Evolutionary conservation across 1,140 invertebrate genomes (phyloP), one percentile per base, ranked within the genome.

Genomic region (Coptotermes formosanus): DNA sequence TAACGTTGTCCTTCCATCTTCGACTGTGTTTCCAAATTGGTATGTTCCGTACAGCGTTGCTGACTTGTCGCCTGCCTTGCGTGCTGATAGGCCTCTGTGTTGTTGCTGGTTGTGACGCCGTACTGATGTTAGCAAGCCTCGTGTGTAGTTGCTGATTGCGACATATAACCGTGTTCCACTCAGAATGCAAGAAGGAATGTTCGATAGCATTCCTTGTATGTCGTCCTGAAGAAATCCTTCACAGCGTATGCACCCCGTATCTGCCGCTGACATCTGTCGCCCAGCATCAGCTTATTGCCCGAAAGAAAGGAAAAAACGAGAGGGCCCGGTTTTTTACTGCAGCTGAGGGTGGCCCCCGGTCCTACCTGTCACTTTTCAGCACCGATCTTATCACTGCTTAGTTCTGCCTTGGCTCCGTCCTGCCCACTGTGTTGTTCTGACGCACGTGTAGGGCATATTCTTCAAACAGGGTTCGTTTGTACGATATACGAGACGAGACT

Each of bases 351-450:
- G 64, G 64, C 64, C 64, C 14, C 64, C n/a, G 3, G 64, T 25
- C 64, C n/a, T n/a, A n/a, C 64, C 64, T 75, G 64, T 75, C 64
- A 75, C 64, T 75, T 75, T 75, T 75, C 64, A 75, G 64, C 64
- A 75, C 64, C 64, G 64, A 75, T 75, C 64, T 75, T 75, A 75
- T 75, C 64, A 30, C 9, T 25, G n/a, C 25, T 75, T 75, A 64
- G 21, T 23, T n/a, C 4, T 75, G 9, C 64, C 64, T 25, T 75
- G 64, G 64, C n/a, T 75, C 25, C 64, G 64, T 75, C 25, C 64
- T 30, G n/a, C 64, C 64, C 64, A 75, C 25, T 75, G 25, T n/a
- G 64, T 9, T 75, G 64, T 75, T 75, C 3, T 21, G n/a, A 75
- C 25, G 64, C 64, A 25, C 64, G n/a, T 25, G 52, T 55, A 12